Evolutionary conservation across 2,888 invertebrate genomes (phyloP).

Genomic region (Tetanocera ferruginea): DNA sequence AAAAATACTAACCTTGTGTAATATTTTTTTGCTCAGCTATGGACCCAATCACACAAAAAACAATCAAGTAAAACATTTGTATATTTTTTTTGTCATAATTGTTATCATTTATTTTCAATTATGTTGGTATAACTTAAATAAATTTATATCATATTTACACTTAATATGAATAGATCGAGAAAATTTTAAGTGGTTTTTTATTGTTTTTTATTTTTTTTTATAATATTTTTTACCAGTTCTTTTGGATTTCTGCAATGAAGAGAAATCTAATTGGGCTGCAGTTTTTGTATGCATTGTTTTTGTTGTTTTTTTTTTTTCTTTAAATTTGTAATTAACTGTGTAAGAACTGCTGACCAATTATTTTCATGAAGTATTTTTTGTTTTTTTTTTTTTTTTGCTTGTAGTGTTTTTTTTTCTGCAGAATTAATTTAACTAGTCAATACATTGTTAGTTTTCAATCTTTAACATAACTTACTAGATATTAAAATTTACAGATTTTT

Average conservation of each 20-base stretch:
- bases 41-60: too few species aligned
- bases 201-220: constrained; percentile 5
- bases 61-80: neutral
- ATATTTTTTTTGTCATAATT: neutral
- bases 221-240: constrained; percentile 13
- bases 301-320: neutral
- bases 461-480: too few species aligned
- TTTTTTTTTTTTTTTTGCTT: neutral
- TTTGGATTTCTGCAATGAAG: neutral
- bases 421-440: too few species aligned
- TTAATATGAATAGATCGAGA: constrained; percentile 21
- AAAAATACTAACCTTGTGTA: too few species aligned
- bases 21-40: too few species aligned
- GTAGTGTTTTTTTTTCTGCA: neutral
- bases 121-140: constrained; percentile 12
- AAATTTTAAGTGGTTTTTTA: neutral
- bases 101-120: constrained; percentile 10
- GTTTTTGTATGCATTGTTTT: neutral
- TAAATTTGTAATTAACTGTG: neutral
- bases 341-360: neutral
- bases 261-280: neutral
- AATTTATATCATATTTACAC: constrained; percentile 18
- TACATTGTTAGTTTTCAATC: too few species aligned
- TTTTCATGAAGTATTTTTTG: neutral
- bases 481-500: too few species aligned